Base-by-base conservation (phyloP, 1,140 invertebrate genomes). In the Scaptomyza pallida region DNA sequence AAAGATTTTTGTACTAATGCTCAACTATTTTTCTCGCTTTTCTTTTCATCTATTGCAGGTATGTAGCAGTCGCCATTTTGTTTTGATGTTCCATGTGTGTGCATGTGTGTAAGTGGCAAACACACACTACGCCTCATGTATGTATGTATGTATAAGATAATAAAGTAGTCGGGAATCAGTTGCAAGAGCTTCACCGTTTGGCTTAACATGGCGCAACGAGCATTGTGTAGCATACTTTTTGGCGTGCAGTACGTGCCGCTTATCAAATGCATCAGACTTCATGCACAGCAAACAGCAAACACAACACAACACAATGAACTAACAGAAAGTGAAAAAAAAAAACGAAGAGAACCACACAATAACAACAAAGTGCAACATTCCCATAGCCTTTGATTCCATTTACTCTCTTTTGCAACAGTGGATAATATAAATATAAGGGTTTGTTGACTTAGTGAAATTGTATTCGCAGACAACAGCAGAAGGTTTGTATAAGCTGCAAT, bases 221-320 rank as follows among this genome's bases (percentile, higher is more conserved):
- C 72, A 72, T 76, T 60, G 56, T 71, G 43, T 74, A 47, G 64
- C 73, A 74, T 50, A 65, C 56, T 88, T 75, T 78, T 68, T 86
- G 81, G 81, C 70, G 70, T 75, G 62, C 26, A 35, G 74, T 72
- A 86, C 82, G 82, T 86, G 82, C 62, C 83, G 81, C 82, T 86
- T 88, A 82, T 88, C 78, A 88, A 86, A 86, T 81, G 81, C 74
- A 78, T 75, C 82, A 62, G 77, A 86, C 78, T 65, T 69, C 62
- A 47, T 63, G 62, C 61, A 57, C 64, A 68, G 69, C 72, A 67
- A 5, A 26, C 61, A 8, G 54, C 52, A 57, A 65, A 44, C 17
- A 65, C 62, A 68, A 63, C 52, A 9, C 12, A 35, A 21, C 13
- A 64, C 26, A 52, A 43, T 13, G 26, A n/a, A 17, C 30, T 10